Evolutionary conservation across 64 coral and sea anemone species (phyloP).

Genomic region (Stichodactyla helianthus): DNA sequence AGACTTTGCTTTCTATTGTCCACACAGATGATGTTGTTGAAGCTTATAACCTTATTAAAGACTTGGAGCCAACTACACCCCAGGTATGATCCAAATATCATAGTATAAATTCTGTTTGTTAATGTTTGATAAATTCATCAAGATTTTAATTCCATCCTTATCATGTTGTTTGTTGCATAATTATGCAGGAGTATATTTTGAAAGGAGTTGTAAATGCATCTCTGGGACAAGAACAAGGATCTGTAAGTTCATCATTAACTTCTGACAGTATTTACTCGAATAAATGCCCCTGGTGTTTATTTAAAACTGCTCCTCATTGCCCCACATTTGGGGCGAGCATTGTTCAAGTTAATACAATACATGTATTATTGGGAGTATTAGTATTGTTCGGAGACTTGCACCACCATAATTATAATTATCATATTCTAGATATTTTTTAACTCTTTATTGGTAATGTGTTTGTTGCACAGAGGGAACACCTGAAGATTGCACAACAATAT

Average conservation of each 20-base stretch:
- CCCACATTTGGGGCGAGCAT: no score
- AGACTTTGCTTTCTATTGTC: neutral
- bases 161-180: neutral
- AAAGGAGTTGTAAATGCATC: slow-evolving; percentile 99
- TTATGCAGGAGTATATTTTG: slow-evolving; percentile 88
- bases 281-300: no score
- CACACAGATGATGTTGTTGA: slow-evolving; percentile 92
- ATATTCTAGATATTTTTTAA: no score
- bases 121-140: no score
- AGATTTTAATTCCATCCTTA: neutral
- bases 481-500: slow-evolving; percentile 99
- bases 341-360: no score
- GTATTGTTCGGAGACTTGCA: no score
- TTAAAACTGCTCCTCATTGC: no score
- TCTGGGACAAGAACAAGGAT: slow-evolving; percentile 95
- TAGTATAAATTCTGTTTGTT: neutral
- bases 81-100: slow-evolving; percentile 39
- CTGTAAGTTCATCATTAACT: slow-evolving; percentile 39
- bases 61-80: slow-evolving; percentile 93
- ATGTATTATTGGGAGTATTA: no score
- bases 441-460: neutral
- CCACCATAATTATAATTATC: no score
- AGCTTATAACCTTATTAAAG: slow-evolving; percentile 96
- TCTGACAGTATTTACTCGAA: neutral
- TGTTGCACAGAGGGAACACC: slow-evolving; percentile 74